Percentiles rank a stretch among this genome's conserved stretches.
Evolutionary conservation across 53 echinoderm and acorn worm genomes (phyloP).

Genomic region (Patiria pectinifera): DNA sequence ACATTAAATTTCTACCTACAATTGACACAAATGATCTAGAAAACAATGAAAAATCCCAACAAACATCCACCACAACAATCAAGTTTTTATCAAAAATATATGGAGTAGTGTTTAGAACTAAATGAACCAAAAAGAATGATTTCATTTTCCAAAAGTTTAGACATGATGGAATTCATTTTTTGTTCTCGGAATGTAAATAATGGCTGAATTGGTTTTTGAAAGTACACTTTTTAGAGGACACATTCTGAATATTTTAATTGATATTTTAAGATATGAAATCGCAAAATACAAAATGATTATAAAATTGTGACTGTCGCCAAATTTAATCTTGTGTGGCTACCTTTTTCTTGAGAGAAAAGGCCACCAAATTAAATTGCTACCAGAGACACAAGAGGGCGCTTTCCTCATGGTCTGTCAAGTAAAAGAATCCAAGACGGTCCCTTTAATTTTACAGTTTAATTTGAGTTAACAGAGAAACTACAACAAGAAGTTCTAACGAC

Average conservation of each 20-base stretch:
- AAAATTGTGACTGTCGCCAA: too few species aligned
- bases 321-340: too few species aligned
- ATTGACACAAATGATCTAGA: background rate
- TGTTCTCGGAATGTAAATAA: background rate
- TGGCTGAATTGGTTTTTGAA: background rate
- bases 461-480: too few species aligned
- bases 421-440: too few species aligned
- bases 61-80: background rate
- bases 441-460: too few species aligned
- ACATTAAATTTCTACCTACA: background rate
- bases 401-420: too few species aligned
- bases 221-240: background rate
- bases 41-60: background rate
- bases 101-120: background rate
- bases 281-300: too few species aligned
- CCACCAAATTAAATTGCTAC: too few species aligned
- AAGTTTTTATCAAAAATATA: constrained; percentile 1
- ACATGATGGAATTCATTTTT: background rate
- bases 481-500: too few species aligned
- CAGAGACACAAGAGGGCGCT: too few species aligned
- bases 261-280: too few species aligned
- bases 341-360: too few species aligned
- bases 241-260: background rate
- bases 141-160: background rate
- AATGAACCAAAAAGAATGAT: background rate